Evolutionary conservation across 1,140 invertebrate genomes (phyloP), one percentile per base, ranked within the genome.

Genomic region (Megalopta genalis): DNA sequence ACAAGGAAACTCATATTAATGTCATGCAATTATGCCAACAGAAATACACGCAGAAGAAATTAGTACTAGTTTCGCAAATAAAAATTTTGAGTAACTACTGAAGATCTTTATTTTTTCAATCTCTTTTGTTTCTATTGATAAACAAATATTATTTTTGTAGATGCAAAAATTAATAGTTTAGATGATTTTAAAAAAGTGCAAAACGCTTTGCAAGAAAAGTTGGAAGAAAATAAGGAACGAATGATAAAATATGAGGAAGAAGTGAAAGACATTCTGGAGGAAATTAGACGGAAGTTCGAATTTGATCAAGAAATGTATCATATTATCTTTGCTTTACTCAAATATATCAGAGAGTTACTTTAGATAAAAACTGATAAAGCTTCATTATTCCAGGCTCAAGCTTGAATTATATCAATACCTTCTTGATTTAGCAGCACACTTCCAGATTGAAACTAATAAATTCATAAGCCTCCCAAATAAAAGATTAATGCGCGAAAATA

Each of bases 401-500:
- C 84, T 88, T 49, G 89, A 90, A 70, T 87, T 91, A 57, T 88
- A 89, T 46, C 78, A 73, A 62, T 76, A 65, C 62, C 72, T 92
- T 62, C 80, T 89, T 39, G 52, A 86, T 32, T 39, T 88, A 57
- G 85, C 88, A 42, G 72, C 52, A 67, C 68, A 82, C 12, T 92
- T 90, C 77, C 88, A 91, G 70, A 12, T 65, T 4, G 80, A 91
- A 74, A 75, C 87, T 57, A 74, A 76, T 23, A 54, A 65, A 25
- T 77, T 76, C 37, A 77, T 90, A 57, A 72, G 82, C 12, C 2
- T 62, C 14, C 73, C 87, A 4, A 85, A 88, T 66, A 78, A 87
- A 25, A 82, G 87, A 82, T 73, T 92, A 49, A 78, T 90, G 52
- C 76, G 80, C 37, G 89, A 92, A 84, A 93, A 92, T 87, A 86